Conservation (phyloP, 2,113 vertebrate genomes). For the Bubo blakistoni region DNA sequence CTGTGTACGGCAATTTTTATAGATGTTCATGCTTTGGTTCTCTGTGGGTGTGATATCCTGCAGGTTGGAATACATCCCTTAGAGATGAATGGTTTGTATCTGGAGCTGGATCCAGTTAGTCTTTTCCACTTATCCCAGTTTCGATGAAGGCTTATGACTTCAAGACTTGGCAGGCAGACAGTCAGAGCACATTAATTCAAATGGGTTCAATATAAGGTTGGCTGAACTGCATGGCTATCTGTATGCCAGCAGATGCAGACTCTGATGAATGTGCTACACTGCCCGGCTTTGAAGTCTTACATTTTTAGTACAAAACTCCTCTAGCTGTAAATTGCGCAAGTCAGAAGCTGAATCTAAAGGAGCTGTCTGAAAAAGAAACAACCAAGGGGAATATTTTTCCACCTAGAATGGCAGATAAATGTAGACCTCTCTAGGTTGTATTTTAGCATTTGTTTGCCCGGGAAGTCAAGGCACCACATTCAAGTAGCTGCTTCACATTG, state of each 20-base stretch:
- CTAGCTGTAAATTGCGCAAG: background rate
- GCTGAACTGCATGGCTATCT: background rate
- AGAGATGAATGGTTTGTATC: background rate
- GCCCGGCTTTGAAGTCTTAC: background rate
- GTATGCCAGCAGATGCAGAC: background rate
- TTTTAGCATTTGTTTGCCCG: background rate
- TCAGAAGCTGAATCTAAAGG: background rate
- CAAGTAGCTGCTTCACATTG: background rate
- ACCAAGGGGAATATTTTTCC: background rate
- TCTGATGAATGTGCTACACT: background rate
- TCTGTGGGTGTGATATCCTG: fast-evolving
- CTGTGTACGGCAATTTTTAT: background rate
- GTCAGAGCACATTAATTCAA: background rate
- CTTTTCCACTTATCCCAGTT: background rate
- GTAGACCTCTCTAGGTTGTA: background rate
- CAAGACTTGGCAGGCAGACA: background rate
- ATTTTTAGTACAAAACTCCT: background rate
- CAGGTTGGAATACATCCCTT: background rate
- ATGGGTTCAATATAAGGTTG: background rate
- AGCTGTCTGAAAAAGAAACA: background rate
- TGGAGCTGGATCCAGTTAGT: background rate
- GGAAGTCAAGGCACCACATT: background rate
- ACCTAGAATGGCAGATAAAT: background rate
- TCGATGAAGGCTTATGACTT: background rate
- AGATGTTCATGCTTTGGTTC: background rate